Evolutionary conservation across 2,113 vertebrate species (phyloP).

Genomic region (Cyprinodon brontotheroides): DNA sequence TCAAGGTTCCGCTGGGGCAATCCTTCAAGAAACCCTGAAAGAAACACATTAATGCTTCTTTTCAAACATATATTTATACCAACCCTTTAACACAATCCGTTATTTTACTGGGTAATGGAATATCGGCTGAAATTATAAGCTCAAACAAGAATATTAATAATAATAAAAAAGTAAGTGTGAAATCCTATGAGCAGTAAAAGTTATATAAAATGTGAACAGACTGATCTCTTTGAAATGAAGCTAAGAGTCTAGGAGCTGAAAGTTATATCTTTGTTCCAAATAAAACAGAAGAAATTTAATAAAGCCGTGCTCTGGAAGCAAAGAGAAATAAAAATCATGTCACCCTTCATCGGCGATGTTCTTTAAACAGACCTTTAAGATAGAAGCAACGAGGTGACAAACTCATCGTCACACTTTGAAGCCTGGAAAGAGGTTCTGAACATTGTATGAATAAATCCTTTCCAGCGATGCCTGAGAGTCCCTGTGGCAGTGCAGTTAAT

Average conservation of each 20-base stretch:
- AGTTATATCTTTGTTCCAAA: neutral
- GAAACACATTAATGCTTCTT: neutral
- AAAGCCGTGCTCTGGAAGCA: neutral
- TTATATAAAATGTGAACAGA: neutral
- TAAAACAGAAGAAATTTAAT: neutral
- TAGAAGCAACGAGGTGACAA: neutral
- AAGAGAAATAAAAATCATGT: neutral
- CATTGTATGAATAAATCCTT: constrained; percentile 16
- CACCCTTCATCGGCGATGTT: neutral
- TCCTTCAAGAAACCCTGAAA: constrained; percentile 95
- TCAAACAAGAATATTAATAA: neutral
- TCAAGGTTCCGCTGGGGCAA: constrained; percentile 95
- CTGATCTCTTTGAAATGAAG: neutral
- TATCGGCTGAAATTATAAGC: neutral
- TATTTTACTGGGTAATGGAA: neutral
- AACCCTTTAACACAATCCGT: neutral
- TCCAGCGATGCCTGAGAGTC: constrained; percentile 3
- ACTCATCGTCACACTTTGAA: neutral
- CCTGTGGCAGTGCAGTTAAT: constrained; percentile 1
- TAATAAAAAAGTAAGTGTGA: no score
- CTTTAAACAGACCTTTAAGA: neutral
- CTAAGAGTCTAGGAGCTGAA: neutral
- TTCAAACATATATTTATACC: neutral
- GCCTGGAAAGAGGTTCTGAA: constrained; percentile 7
- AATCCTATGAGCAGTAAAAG: neutral